Percentiles rank a stretch among this genome's conserved stretches.
Evolutionary conservation across 1,140 invertebrate species (phyloP).

Genomic region (Sweltsa coloradensis): DNA sequence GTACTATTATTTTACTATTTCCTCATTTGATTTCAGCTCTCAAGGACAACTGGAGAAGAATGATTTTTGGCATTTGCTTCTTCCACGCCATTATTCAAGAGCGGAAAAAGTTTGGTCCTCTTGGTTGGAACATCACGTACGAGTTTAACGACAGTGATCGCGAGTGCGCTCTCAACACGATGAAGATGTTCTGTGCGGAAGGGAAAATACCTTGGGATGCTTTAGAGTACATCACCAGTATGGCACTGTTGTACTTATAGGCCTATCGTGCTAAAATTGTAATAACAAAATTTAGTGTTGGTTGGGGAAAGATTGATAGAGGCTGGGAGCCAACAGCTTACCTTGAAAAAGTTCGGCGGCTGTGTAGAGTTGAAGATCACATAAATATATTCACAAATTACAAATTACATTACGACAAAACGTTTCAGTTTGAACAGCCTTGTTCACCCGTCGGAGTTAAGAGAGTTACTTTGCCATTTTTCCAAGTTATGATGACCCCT

Average conservation of each 20-base stretch:
- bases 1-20: too few relatives aligned
- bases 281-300: too few relatives aligned
- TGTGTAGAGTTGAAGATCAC: too few relatives aligned
- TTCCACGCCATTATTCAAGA: conserved; percentile 83
- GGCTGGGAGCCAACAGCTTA: too few relatives aligned
- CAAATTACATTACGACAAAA: too few relatives aligned
- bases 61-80: conserved; percentile 64
- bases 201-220: conserved; percentile 74
- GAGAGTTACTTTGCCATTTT: neutral
- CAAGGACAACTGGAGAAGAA: conserved; percentile 56
- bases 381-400: neutral
- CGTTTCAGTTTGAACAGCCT: too few relatives aligned
- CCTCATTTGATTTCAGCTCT: conserved; percentile 52
- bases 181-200: conserved; percentile 68
- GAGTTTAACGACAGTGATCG: conserved; percentile 83
- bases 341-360: too few relatives aligned
- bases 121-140: conserved; percentile 85
- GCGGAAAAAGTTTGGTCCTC: conserved; percentile 77
- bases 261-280: too few relatives aligned
- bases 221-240: conserved; percentile 70
- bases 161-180: conserved; percentile 72
- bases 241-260: conserved; percentile 6
- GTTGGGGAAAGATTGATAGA: too few relatives aligned
- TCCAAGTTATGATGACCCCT: too few relatives aligned
- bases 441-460: too few relatives aligned